Base-by-base conservation (phyloP, 2,888 invertebrate genomes). In the Drosophila dives region DNA sequence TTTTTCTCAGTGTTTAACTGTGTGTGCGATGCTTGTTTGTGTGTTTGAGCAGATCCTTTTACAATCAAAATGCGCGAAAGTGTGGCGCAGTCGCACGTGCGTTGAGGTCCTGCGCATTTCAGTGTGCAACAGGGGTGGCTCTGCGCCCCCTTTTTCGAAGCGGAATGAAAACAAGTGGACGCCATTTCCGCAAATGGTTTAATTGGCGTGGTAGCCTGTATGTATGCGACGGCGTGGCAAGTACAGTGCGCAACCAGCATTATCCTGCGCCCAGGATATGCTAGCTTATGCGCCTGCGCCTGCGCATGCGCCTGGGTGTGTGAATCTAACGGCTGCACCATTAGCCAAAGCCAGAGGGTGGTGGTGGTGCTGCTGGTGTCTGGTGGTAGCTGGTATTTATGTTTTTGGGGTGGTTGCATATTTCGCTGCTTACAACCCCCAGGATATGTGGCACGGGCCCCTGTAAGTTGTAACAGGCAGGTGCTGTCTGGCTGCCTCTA, bases 391-490 rank as follows among this genome's bases (percentile, higher is more conserved):
- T 36, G 64, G 56, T 56, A 40, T 33, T 3, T 38, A 38, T 23
- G 12, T 29, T 61, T 65, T 80, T 86, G 84, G 86, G 89, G 86
- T 86, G 86, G 89, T 75, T 86, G 55, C 26, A 45, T 45, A 45
- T 45, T 45, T 32, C 32, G 34, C 42, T 33, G 64, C 56, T 40
- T 51, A 65, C 89, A 86, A 86, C 86, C 86, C 84, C 89, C 86
- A 86, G 85, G 80, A 79, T 81, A 36, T 81, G 17, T n/a, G 88
- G 83, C 87, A 83, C 89, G 87, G 70, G 80, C 69, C 83, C 83
- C 70, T 83, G 83, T 85, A 87, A 89, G 82, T 89, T 87, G 89
- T 83, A 83, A 81, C 70, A 87, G 89, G 89, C 89, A 87, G 87
- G 87, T 87, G 87, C 88, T 74, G 75, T 48, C 64, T 51, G 3